Evolutionary conservation across 2,888 invertebrate species (phyloP).

Genomic region (Blastobasis lacticolella): DNA sequence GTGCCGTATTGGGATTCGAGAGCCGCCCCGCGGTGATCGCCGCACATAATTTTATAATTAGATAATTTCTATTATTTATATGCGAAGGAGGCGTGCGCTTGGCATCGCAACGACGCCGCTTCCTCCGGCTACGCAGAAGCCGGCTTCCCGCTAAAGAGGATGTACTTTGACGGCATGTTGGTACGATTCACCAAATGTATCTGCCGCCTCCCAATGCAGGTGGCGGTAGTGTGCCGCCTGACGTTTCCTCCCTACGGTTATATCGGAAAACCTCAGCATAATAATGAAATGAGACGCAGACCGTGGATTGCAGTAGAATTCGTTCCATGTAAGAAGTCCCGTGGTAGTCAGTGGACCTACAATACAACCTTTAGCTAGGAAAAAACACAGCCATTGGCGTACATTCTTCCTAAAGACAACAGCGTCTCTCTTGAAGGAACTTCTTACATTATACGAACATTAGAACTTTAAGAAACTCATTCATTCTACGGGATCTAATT

Average conservation of each 20-base stretch:
- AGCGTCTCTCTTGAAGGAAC: too few relatives aligned
- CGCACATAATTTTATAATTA: slow-evolving; percentile 69
- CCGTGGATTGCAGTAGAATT: not conserved
- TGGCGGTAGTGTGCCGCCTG: slow-evolving; percentile 24
- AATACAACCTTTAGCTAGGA: too few relatives aligned
- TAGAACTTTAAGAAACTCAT: too few relatives aligned
- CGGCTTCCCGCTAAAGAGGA: slow-evolving; percentile 62
- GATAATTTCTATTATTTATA: slow-evolving; percentile 74
- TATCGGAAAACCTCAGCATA: slow-evolving; percentile 52
- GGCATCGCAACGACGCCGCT: slow-evolving; percentile 51
- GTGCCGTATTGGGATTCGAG: slow-evolving; percentile 46
- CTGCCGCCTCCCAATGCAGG: slow-evolving; percentile 15
- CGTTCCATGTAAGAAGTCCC: too few relatives aligned
- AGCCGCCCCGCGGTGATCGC: slow-evolving; percentile 43
- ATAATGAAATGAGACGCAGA: slow-evolving; percentile 38
- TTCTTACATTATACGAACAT: too few relatives aligned
- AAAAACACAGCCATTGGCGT: too few relatives aligned
- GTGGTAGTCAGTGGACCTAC: too few relatives aligned
- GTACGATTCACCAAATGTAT: not conserved
- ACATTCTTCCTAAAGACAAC: too few relatives aligned
- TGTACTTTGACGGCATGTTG: slow-evolving; percentile 35
- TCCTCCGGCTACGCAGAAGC: slow-evolving; percentile 59
- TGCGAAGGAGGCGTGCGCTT: slow-evolving; percentile 49
- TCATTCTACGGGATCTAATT: too few relatives aligned
- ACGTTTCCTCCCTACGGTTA: slow-evolving; percentile 54